Evolutionary conservation across 2,888 invertebrate genomes (phyloP).

Genomic region (Gari tellinella): DNA sequence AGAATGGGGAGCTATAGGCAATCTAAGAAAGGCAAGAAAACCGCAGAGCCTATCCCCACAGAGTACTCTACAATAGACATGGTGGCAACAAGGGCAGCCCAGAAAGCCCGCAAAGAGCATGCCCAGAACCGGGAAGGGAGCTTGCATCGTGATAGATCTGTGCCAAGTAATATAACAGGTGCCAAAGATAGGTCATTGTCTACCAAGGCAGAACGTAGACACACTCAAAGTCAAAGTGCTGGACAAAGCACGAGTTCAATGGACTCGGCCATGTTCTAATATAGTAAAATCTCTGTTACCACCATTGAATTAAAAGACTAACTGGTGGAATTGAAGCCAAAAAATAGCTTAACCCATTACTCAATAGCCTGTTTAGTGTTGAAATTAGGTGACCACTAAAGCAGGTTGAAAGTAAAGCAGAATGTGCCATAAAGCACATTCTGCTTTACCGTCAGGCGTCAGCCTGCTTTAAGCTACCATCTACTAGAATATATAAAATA

Average conservation of each 20-base stretch:
- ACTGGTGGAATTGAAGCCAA: too few species aligned
- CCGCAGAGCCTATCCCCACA: constrained; percentile 66
- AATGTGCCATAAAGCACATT: too few species aligned
- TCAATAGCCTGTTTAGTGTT: too few species aligned
- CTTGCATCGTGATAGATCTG: constrained; percentile 59
- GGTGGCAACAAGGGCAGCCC: constrained; percentile 82
- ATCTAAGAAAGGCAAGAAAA: constrained; percentile 70
- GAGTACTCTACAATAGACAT: constrained; percentile 83
- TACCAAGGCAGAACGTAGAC: constrained; percentile 38
- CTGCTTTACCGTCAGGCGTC: too few species aligned
- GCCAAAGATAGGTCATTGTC: constrained; percentile 15
- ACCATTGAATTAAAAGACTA: too few species aligned
- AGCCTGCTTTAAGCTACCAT: too few species aligned
- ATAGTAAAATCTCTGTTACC: too few species aligned
- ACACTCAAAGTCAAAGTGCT: constrained; percentile 12
- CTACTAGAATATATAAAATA: too few species aligned
- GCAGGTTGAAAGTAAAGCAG: too few species aligned
- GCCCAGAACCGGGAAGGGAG: constrained; percentile 80
- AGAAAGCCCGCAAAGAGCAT: constrained; percentile 81
- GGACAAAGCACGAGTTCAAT: constrained; percentile 52
- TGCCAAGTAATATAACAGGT: constrained; percentile 4
- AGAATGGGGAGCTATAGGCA: constrained; percentile 47
- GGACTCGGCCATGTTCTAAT: constrained; percentile 23
- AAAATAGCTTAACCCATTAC: too few species aligned
- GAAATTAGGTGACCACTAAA: too few species aligned